These are phyloP conservation scores for Noctua pronuba DNA, from an alignment of 2,888 invertebrate species.

Conservation along the genomic window DNA sequence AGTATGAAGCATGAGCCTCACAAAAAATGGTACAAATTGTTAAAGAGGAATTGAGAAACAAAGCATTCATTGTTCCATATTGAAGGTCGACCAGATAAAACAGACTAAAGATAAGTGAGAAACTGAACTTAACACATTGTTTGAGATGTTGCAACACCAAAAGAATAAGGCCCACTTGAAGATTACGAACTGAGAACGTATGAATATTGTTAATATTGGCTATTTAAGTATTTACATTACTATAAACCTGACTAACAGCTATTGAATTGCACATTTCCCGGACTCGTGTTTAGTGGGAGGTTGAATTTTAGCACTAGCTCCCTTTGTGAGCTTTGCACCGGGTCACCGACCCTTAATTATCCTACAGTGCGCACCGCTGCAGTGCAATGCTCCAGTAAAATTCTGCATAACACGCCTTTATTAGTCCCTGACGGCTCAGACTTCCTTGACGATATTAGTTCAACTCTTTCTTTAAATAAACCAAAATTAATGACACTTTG, in stretches of 20 bases:
- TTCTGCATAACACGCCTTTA: slow-evolving; percentile 89
- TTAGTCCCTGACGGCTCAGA: slow-evolving; percentile 80
- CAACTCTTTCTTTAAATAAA: slow-evolving; percentile 72
- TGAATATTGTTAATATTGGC: slow-evolving; percentile 56
- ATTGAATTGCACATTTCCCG: slow-evolving; percentile 72
- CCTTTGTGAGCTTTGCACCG: slow-evolving; percentile 79
- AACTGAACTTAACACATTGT: slow-evolving; percentile 51
- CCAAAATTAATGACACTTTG: slow-evolving; percentile 44
- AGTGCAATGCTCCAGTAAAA: slow-evolving; percentile 89
- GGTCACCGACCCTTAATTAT: slow-evolving; percentile 89
- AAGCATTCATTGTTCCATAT: slow-evolving; percentile 68
- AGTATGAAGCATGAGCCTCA: not conserved
- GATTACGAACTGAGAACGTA: slow-evolving; percentile 45
- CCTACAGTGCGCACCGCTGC: slow-evolving; percentile 81
- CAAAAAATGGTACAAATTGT: slow-evolving; percentile 49
- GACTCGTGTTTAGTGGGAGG: slow-evolving; percentile 71
- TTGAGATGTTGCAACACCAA: slow-evolving; percentile 51
- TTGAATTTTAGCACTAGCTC: slow-evolving; percentile 83
- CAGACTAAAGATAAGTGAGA: slow-evolving; percentile 59
- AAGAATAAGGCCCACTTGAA: slow-evolving; percentile 39
- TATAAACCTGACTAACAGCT: slow-evolving; percentile 61
- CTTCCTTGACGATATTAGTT: slow-evolving; percentile 74
- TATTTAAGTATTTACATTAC: slow-evolving; percentile 39
- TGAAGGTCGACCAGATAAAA: slow-evolving; percentile 74
- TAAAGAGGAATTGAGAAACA: slow-evolving; percentile 61